Evolutionary conservation across 2,888 invertebrate genomes (phyloP).

Genomic region (Anorthoa munda): DNA sequence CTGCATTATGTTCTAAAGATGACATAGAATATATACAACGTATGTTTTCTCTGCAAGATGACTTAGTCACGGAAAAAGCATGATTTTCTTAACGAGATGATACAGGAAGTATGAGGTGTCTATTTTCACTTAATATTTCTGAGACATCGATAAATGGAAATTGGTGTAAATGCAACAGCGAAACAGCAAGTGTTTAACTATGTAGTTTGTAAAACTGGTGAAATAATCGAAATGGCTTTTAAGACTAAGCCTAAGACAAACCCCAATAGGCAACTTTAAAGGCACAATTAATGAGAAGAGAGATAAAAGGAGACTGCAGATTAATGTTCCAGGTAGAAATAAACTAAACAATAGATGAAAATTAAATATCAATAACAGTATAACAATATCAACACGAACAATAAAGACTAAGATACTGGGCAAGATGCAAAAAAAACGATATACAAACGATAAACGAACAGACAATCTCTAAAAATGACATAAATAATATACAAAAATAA

Average conservation of each 20-base stretch:
- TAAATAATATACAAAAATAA: background rate
- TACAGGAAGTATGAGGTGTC: background rate
- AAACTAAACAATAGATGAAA: background rate
- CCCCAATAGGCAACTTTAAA: background rate
- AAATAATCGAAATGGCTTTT: background rate
- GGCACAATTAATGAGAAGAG: background rate
- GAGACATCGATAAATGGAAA: background rate
- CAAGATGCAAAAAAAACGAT: no score
- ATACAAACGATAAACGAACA: background rate
- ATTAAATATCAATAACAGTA: background rate
- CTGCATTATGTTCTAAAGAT: background rate
- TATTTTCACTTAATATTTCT: background rate
- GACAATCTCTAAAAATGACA: background rate
- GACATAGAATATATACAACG: background rate
- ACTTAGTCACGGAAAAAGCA: constrained; percentile 15
- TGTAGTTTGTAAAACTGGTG: background rate
- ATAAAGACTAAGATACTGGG: no score
- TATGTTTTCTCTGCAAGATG: background rate
- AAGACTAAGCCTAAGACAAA: background rate
- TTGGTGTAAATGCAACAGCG: background rate
- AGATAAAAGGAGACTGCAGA: background rate
- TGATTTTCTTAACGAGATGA: background rate
- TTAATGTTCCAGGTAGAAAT: background rate
- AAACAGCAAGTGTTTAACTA: background rate
- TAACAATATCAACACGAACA: no score